phyloP scores from a whole-genome alignment of 1,140 invertebrate species.

The Plodia interpunctella region DNA sequence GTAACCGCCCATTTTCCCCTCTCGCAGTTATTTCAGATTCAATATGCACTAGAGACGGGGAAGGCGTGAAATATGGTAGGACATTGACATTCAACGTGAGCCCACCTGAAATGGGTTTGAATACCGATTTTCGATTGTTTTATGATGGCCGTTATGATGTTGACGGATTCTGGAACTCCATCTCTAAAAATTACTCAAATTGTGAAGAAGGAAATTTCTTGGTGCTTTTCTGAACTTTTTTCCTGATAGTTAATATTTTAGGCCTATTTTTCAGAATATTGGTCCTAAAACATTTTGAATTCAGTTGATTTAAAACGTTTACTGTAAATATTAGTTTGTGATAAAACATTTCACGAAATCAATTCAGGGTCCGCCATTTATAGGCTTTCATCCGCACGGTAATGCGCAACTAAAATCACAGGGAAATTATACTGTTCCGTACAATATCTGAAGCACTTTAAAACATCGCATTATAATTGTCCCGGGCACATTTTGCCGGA shows the following conservation, averaged over 20 bases:
- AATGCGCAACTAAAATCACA: background rate
- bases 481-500: slow-evolving; percentile 24
- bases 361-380: no score
- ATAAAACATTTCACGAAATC: no score
- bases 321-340: no score
- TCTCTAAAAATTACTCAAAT: no score
- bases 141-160: slow-evolving; percentile 10
- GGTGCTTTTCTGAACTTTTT: no score
- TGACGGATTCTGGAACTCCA: background rate
- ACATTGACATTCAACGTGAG: slow-evolving; percentile 35
- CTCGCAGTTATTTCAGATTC: slow-evolving; percentile 64
- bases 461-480: slow-evolving; percentile 10
- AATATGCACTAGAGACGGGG: slow-evolving; percentile 63
- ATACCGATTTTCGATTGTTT: slow-evolving; percentile 29
- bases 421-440: background rate
- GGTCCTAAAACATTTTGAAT: no score
- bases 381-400: background rate
- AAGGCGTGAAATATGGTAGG: slow-evolving; percentile 44
- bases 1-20: slow-evolving; percentile 54
- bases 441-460: slow-evolving; percentile 9
- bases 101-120: slow-evolving; percentile 32
- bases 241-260: no score
- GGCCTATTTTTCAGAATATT: background rate
- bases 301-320: no score
- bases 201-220: no score